Evolutionary conservation across 2,888 invertebrate genomes (phyloP).

Genomic region (Nephrocerus scutellatus): DNA sequence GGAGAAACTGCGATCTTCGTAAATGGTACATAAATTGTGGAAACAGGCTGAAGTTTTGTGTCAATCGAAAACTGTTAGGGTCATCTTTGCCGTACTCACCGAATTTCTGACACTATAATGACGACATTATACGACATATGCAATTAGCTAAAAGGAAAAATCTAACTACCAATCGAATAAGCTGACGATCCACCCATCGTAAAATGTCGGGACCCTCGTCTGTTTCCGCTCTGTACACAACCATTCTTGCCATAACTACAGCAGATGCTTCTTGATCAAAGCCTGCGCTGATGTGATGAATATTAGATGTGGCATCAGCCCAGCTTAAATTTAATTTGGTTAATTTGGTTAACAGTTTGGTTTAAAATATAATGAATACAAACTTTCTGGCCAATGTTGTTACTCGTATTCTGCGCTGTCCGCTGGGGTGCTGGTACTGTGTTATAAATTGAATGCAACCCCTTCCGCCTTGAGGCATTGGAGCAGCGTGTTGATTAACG

Average conservation of each 20-base stretch:
- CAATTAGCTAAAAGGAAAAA: slow-evolving; percentile 1
- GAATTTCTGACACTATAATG: slow-evolving; percentile 91
- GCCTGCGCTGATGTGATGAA: slow-evolving; percentile 87
- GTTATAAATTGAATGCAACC: slow-evolving; percentile 98
- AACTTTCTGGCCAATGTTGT: slow-evolving; percentile 96
- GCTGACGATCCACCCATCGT: slow-evolving; percentile 96
- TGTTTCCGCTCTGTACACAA: slow-evolving; percentile 90
- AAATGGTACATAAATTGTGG: slow-evolving; percentile 99
- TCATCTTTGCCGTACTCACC: slow-evolving; percentile 98
- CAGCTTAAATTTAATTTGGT: slow-evolving; percentile 55
- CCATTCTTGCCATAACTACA: slow-evolving; percentile 93
- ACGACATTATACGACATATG: neutral
- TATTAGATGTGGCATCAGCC: slow-evolving; percentile 87
- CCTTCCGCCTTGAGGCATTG: slow-evolving; percentile 90
- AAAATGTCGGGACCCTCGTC: slow-evolving; percentile 96
- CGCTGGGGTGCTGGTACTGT: slow-evolving; percentile 96
- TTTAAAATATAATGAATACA: slow-evolving; percentile 22
- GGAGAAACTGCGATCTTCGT: slow-evolving; percentile 94
- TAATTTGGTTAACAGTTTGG: neutral
- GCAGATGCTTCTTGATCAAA: slow-evolving; percentile 99
- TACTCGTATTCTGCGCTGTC: slow-evolving; percentile 89
- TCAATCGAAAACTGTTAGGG: slow-evolving; percentile 89
- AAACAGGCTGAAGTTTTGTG: slow-evolving; percentile 95
- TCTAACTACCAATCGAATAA: slow-evolving; percentile 78
- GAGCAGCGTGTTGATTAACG: slow-evolving; percentile 88